These are phyloP conservation scores for Ephestia elutella DNA, from an alignment of 1,140 invertebrate genomes.

Conservation along the genomic window DNA sequence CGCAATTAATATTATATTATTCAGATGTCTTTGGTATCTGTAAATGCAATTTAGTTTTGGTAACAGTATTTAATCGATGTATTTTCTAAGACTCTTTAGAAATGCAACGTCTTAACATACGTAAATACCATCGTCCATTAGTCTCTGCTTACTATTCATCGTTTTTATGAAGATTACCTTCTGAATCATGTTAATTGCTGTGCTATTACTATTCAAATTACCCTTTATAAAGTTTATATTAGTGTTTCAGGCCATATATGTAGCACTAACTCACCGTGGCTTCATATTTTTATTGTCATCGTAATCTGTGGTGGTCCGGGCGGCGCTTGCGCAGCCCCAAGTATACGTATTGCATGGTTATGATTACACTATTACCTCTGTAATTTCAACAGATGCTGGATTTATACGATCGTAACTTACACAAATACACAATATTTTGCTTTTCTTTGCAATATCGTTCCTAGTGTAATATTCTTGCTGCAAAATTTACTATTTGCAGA, in stretches of 20 bases:
- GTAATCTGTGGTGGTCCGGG: neutral
- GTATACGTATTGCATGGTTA: neutral
- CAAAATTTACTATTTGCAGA: neutral
- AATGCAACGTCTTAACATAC: no score
- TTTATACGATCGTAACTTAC: neutral
- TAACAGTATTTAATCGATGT: no score
- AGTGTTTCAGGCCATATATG: neutral
- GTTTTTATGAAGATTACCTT: neutral
- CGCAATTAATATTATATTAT: no score
- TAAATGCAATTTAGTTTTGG: no score
- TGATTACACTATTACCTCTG: neutral
- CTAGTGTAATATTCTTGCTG: neutral
- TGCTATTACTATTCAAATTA: slow-evolving; percentile 8
- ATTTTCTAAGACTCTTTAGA: no score
- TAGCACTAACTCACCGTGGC: neutral
- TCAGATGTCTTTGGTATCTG: no score
- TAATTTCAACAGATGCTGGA: slow-evolving; percentile 1
- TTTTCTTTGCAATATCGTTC: neutral
- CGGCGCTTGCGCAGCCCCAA: neutral
- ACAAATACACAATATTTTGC: neutral
- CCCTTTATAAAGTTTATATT: neutral
- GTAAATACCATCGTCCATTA: neutral
- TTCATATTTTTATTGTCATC: neutral
- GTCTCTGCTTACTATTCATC: no score
- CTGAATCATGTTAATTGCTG: neutral